Conservation (phyloP, 2,797 vertebrate species). For the Ceyx erithaca region DNA sequence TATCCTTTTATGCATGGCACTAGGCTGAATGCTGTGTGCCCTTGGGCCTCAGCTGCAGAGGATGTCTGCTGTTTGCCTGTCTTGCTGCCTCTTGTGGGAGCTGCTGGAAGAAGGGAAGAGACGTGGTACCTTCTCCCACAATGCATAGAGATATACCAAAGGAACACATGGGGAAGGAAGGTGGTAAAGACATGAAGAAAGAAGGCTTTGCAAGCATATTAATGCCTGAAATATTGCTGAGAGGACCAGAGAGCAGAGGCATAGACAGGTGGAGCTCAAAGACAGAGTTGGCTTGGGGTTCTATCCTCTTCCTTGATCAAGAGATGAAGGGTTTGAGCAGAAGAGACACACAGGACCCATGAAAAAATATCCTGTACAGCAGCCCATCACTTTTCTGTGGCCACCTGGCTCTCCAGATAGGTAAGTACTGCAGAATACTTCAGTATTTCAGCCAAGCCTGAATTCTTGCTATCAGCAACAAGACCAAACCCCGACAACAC, state of each 20-base stretch:
- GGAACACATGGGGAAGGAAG: not conserved
- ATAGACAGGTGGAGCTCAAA: not conserved
- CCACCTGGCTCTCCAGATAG: not conserved
- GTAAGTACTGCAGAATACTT: not conserved
- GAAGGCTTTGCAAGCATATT: not conserved
- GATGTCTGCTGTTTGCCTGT: not conserved
- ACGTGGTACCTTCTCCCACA: not conserved
- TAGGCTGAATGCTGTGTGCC: not conserved
- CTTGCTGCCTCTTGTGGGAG: not conserved
- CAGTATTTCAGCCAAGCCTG: not conserved
- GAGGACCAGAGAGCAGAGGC: not conserved
- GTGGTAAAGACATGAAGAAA: not conserved
- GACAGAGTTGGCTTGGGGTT: not conserved
- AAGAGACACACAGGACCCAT: not conserved
- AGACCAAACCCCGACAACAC: not conserved
- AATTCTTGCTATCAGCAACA: not conserved
- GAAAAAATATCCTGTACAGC: not conserved
- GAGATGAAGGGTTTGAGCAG: not conserved
- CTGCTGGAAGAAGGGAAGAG: not conserved
- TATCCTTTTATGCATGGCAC: not conserved
- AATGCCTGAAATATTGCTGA: not conserved
- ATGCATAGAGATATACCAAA: not conserved
- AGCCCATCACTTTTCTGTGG: not conserved
- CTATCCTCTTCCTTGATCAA: not conserved
- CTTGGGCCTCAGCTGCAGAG: not conserved